These are phyloP conservation scores for Discoglossus pictus DNA, from an alignment of 2,797 vertebrate species.

Conservation along the genomic window DNA sequence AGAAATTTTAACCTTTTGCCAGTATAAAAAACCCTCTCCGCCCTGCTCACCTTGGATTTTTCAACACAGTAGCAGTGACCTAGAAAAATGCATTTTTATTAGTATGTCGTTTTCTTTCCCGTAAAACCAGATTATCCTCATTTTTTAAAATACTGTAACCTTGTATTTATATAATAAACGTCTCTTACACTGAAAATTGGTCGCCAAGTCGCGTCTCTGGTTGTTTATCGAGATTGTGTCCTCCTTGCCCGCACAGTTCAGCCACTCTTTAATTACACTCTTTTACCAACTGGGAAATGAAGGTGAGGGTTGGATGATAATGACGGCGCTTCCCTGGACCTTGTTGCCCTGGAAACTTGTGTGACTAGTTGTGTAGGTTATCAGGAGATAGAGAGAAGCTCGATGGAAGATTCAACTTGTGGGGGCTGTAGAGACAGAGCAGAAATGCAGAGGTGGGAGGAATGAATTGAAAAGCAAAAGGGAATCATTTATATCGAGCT, in stretches of 20 bases:
- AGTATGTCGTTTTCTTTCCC: no score
- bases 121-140: no score
- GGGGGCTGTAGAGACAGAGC: constrained; percentile 17
- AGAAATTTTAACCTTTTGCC: no score
- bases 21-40: no score
- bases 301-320: constrained; percentile 16
- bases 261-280: neutral
- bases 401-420: constrained; percentile 9
- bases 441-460: constrained; percentile 27
- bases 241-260: neutral
- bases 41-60: no score
- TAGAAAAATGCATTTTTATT: no score
- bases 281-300: constrained; percentile 4
- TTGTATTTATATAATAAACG: no score
- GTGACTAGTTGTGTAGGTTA: constrained; percentile 10
- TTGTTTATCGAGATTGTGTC: no score
- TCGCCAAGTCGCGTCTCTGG: no score
- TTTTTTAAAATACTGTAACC: no score
- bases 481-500: neutral
- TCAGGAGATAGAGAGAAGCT: constrained; percentile 1
- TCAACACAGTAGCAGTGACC: no score
- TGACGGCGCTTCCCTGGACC: constrained; percentile 8
- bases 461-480: constrained; percentile 9
- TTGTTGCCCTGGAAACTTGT: constrained; percentile 18
- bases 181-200: no score